Evolutionary conservation across 2,797 vertebrate species (phyloP), one percentile per base, ranked within the genome.

Genomic region (Botia almorhae): DNA sequence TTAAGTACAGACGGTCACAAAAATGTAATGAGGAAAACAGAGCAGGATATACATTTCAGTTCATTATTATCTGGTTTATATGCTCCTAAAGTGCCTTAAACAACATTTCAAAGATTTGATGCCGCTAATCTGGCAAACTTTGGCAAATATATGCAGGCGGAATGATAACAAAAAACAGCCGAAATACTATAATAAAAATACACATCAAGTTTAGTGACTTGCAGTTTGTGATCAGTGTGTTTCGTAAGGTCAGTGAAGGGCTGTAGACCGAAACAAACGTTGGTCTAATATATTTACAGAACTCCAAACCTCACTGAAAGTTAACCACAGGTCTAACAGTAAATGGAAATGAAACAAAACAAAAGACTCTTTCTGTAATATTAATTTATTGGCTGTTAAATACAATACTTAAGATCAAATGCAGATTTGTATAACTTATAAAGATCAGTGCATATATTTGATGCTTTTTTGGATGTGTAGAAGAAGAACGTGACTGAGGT

Each of bases 401-500:
- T 19, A 13, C 12, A 14, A 13, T 70, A 53, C n/a, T 29, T 55
- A 17, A 33, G 26, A 19, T 19, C n/a, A 56, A 56, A 2, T 29
- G 10, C 19, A 55, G 8, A 74, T 29, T 74, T 55, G 5, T 0
- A 0, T 14, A 16, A 8, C 7, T 46, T 61, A 16, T 33, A 16
- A 63, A 33, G 23, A 2, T 29, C 26, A 63, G 29, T 63, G n/a
- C 10, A 58, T 58, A 2, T 6, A 29, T 63, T 1, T 16, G 16
- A 7, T 16, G 14, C 14, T 63, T 8, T 39, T 53, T 29, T 75
- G 17, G 7, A 16, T 60, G 10, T 85, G 0, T 83, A 99, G 98
- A 95, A 89, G 74, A 94, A 87, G 84, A 92, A 92, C 23, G 72
- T 93, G 73, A 91, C 91, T 0, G 95, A 96, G 91, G 94, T 98